Percentiles rank a stretch among this genome's conserved stretches.
Conservation (phyloP, 1,140 invertebrate genomes). For the Aphaenogaster rudis region DNA sequence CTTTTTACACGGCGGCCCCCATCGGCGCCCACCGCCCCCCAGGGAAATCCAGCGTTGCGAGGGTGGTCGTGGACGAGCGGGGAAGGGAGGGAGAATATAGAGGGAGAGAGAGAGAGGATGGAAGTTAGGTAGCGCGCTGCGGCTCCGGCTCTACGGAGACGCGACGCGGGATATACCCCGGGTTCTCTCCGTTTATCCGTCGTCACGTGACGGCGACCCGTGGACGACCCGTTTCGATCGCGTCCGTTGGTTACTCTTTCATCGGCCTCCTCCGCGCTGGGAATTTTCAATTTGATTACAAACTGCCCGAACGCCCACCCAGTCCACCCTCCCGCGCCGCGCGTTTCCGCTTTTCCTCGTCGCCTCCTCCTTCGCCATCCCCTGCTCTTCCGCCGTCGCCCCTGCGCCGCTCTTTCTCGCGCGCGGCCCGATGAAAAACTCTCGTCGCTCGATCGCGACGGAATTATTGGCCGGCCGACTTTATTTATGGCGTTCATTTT, state of each 20-base stretch:
- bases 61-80: conserved; percentile 9
- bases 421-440: conserved; percentile 80
- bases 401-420: conserved; percentile 8
- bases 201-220: conserved; percentile 81
- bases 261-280: conserved; percentile 82
- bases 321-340: background rate
- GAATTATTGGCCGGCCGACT: conserved; percentile 84
- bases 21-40: conserved; percentile 67
- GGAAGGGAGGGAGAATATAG: background rate
- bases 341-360: conserved; percentile 35
- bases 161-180: conserved; percentile 49
- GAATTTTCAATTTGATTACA: conserved; percentile 85
- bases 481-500: conserved; percentile 86
- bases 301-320: conserved; percentile 62
- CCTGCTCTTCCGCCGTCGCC: background rate
- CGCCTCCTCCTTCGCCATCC: background rate
- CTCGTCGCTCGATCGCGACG: conserved; percentile 82
- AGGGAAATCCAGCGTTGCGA: conserved; percentile 80
- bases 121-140: conserved; percentile 12
- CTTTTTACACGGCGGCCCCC: conserved; percentile 46
- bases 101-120: background rate
- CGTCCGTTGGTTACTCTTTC: conserved; percentile 84
- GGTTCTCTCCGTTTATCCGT: conserved; percentile 81
- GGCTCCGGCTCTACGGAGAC: conserved; percentile 57
- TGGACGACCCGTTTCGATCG: conserved; percentile 81